Conservation (phyloP, 2,888 invertebrate species). For the Lasioglossum oenotherae region DNA sequence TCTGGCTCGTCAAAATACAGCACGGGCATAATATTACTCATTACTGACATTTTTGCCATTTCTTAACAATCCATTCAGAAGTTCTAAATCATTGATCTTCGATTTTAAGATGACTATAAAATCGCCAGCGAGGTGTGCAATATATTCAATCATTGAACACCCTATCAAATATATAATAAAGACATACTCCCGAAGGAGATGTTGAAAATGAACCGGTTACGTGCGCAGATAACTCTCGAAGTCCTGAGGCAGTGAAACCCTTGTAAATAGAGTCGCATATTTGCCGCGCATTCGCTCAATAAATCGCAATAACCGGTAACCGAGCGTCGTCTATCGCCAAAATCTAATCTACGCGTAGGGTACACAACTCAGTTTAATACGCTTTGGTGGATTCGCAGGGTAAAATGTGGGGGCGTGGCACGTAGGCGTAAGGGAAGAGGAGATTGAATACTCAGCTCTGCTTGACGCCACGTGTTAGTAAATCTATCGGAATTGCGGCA, state of each 20-base stretch:
- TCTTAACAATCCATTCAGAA: no score
- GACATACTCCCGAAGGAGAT: neutral
- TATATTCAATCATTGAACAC: neutral
- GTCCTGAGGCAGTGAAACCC: neutral
- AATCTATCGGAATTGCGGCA: neutral
- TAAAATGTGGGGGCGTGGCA: neutral
- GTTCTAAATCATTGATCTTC: no score
- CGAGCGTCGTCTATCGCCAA: neutral
- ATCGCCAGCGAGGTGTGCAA: no score
- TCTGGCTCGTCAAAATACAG: no score
- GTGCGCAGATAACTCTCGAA: neutral
- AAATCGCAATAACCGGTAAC: neutral
- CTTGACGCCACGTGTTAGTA: neutral
- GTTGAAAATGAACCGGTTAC: neutral
- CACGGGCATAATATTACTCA: no score
- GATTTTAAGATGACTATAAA: no score
- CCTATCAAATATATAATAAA: neutral
- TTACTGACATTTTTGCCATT: no score
- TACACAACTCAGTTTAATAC: neutral
- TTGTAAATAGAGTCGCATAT: neutral
- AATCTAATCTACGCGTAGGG: neutral
- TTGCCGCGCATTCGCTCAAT: neutral
- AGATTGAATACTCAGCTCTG: conserved; percentile 16
- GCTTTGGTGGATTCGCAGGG: neutral
- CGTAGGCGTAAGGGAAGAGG: neutral